phyloP scores from a whole-genome alignment of 2,113 vertebrate genomes.

The Tychaedon coryphoeus region DNA sequence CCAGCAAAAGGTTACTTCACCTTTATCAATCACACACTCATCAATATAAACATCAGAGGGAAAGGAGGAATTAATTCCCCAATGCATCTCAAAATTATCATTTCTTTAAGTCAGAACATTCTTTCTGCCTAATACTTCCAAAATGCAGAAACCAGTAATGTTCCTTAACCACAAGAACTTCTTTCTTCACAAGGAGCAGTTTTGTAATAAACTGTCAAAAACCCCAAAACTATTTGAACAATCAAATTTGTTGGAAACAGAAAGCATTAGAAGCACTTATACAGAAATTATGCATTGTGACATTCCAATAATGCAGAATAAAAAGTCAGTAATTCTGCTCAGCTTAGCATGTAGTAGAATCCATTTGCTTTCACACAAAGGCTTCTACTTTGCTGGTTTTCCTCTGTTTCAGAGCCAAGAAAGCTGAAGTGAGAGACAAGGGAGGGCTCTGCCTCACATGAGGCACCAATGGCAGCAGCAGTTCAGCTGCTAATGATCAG shows the following conservation, averaged over 20 bases:
- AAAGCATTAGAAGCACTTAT: neutral
- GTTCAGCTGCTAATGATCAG: neutral
- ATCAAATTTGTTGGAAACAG: neutral
- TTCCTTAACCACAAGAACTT: neutral
- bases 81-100: neutral
- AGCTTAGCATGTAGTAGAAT: neutral
- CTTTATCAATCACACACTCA: neutral
- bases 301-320: neutral
- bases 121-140: neutral
- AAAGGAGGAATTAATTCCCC: neutral
- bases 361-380: slow-evolving; percentile 6
- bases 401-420: slow-evolving; percentile 30
- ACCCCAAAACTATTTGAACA: neutral
- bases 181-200: neutral
- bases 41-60: neutral
- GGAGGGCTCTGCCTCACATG: neutral
- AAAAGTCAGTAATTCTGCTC: neutral
- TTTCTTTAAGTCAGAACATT: neutral
- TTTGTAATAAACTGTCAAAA: neutral
- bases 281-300: neutral
- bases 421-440: neutral
- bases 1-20: neutral
- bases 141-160: neutral
- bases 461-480: neutral
- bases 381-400: neutral